These are phyloP conservation scores for Dryoscopus gambensis DNA, from an alignment of 2,113 vertebrate genomes.

Conservation along the genomic window DNA sequence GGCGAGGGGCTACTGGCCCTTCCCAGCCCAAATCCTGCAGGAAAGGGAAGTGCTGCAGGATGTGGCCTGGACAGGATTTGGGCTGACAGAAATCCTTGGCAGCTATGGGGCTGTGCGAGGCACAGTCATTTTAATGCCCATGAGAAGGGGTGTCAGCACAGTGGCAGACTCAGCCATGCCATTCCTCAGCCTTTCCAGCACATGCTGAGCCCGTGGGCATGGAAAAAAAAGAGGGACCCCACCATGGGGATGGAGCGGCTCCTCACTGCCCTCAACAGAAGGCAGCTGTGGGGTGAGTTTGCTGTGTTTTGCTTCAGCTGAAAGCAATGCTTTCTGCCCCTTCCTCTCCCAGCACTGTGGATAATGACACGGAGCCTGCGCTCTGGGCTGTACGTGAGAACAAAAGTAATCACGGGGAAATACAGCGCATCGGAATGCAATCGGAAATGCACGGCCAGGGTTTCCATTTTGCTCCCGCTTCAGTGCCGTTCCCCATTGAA, in stretches of 20 bases:
- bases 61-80: not conserved
- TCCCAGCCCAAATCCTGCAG: not conserved
- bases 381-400: not conserved
- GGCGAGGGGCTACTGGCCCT: rapidly evolving
- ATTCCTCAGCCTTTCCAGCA: not conserved
- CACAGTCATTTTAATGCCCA: not conserved
- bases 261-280: not conserved
- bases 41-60: not conserved
- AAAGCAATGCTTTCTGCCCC: not conserved
- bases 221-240: not conserved
- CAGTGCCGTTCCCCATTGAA: not conserved
- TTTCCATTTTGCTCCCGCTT: not conserved
- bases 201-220: rapidly evolving
- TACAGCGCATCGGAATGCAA: not conserved
- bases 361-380: not conserved
- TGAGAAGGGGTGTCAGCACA: not conserved
- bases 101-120: not conserved
- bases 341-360: not conserved
- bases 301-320: not conserved
- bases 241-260: rapidly evolving
- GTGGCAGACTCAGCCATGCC: not conserved
- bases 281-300: not conserved
- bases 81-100: not conserved
- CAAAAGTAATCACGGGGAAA: slow-evolving; percentile 44
- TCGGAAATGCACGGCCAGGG: not conserved